Base-by-base conservation (phyloP, 2,113 vertebrate species). In the Hyla sarda region DNA sequence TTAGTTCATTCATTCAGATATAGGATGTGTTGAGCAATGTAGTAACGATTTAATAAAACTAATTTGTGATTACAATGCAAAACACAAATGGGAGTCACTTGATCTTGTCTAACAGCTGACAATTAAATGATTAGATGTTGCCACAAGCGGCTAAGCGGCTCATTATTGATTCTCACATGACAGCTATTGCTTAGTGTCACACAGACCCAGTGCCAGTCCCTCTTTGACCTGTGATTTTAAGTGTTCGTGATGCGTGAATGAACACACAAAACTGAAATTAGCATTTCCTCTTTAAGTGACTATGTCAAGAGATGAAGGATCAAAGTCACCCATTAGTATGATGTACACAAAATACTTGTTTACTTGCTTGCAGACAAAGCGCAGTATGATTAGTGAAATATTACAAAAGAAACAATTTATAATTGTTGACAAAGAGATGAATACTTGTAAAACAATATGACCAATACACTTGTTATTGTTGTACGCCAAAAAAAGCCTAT, bases 241-340 rank as follows among this genome's bases (percentile, higher is more conserved):
- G 34, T 56, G 54, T 79, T 56, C 62, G 54, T 58, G 52, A 58
- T 58, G 77, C 34, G 14, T 80, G 30, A 58, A 58, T n/a, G 28
- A 80, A 54, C 56, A 79, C 76, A n/a, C 28, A 56, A 80, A 45
- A 34, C 77, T 41, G 34, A 80, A 80, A 80, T 60, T 80, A 80
- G n/a, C 34, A 80, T 45, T 58, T 80, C 56, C 34, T 25, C 54
- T 80, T 8, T 41, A 80, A 60, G 56, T 80, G 77, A 47, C 41
- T 28, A 58, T 56, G 69, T 58, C 82, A 83, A 56, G 52, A 28
- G 30, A 83, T 83, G 21, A 30, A 58, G 48, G 16, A 19, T 74
- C 74, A 45, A 60, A 80, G 77, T 60, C 56, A 62, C 56, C 19
- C 77, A 62, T 62, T 80, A 23, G 25, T 45, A 56, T 58, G 76